Base-by-base conservation (phyloP, 2,113 vertebrate species). In the Rhinolophus sinicus region DNA sequence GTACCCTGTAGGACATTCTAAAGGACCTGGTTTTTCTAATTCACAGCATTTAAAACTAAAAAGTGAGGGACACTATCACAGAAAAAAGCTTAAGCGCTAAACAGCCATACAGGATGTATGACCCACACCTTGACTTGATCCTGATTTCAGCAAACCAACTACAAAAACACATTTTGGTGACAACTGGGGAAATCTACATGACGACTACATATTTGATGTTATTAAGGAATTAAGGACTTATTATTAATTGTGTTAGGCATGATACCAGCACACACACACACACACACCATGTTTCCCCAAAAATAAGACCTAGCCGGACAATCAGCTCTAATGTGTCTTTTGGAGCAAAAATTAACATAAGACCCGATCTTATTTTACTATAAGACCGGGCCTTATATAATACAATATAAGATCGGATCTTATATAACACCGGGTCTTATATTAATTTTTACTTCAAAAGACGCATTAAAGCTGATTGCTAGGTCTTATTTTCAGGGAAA, bases 81-180 rank as follows among this genome's bases (percentile, higher is more conserved):
- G 81, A 86, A 30, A 84, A 93, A 91, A 80, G 54, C 21, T 64
- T 40, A 91, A 75, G 69, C 62, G 52, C 60, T 90, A 83, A 94
- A 82, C 15, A 88, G 12, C 12, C 13, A 77, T 50, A 90, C 5
- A 73, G 38, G 81, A 70, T 30, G 26, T 83, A 9, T 33, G 24
- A 82, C n/a, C 22, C 24, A 86, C 8, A 67, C 2, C 65, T 83
- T 69, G 58, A 80, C 1, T 69, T 38, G 44, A 76, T 77, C 12
- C 28, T 72, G 30, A 90, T 78, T 89, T 86, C 77, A 93, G 67
- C 22, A 89, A 78, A 87, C 24, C 24, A 81, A 65, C 24, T n/a
- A 1, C 8, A 93, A 70, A 91, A 89, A 88, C 38, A 52, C 14
- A 82, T 83, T 83, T 62, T n/a, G 19, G 21, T n/a, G n/a, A 47